Conservation (phyloP, 2,113 vertebrate species). For the Microcebus griseorufus region DNA sequence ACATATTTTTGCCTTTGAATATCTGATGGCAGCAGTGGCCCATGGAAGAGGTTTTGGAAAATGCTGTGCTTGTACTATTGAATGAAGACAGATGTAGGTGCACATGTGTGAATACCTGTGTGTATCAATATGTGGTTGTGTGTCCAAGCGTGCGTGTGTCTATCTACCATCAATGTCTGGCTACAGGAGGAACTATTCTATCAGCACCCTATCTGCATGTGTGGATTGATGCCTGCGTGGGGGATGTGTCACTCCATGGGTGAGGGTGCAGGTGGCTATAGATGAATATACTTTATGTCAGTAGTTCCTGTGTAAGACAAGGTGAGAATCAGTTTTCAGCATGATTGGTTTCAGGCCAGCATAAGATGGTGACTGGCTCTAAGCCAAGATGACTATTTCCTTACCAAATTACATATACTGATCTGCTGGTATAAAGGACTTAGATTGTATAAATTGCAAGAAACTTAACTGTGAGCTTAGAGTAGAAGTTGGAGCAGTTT, state of each 20-base stretch:
- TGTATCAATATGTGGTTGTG: not conserved
- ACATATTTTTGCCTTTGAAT: not conserved
- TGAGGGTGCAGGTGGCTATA: not conserved
- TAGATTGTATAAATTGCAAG: not conserved
- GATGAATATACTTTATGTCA: not conserved
- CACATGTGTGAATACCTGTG: not conserved
- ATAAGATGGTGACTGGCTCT: conserved; percentile 35
- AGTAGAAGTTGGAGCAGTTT: not conserved
- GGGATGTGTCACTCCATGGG: not conserved
- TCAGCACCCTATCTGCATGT: not conserved
- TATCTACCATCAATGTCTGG: not conserved
- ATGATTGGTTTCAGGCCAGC: conserved; percentile 48
- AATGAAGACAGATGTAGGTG: not conserved
- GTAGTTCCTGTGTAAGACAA: conserved; percentile 35
- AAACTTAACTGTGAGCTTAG: conserved; percentile 41
- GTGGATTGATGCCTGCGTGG: not conserved
- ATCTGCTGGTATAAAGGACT: not conserved
- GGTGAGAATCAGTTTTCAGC: conserved; percentile 56
- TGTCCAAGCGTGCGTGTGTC: not conserved
- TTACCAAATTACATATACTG: not conserved
- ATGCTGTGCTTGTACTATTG: not conserved
- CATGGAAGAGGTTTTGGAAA: not conserved
- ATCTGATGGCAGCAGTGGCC: not conserved
- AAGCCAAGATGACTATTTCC: conserved; percentile 49
- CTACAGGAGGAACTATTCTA: not conserved